Base-by-base conservation (phyloP, 2,888 invertebrate genomes). In the Cyclophora punctaria region DNA sequence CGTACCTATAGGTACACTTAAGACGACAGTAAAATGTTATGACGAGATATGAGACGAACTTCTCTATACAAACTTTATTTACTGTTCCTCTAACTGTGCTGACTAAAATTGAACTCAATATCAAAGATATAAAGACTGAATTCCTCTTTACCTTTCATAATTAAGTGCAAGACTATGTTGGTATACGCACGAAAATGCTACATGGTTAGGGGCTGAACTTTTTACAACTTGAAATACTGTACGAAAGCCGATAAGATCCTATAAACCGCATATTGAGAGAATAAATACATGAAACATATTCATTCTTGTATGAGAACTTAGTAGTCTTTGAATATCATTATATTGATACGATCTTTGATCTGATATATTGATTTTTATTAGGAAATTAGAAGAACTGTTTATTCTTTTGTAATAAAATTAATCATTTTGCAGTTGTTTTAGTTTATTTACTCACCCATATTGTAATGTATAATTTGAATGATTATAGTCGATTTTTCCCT, bases 1-100 rank as follows among this genome's bases (percentile, higher is more conserved):
- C 62, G 60, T 62, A 58, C 55, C 61, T 66, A 69, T 64, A 66
- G 60, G 63, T 69, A 67, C 72, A 67, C 62, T 67, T 73, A 73
- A 72, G 70, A 64, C 67, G 74, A 79, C 79, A 78, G 78, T 82
- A 83, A 83, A 84, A 83, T 73, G 78, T 80, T 83, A 83, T 81
- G 79, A 78, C 78, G 71, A 82, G 80, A 80, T 80, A 79, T 75
- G 77, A 75, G 71, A 73, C 71, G 72, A 80, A 78, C 73, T 76
- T 77, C 63, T 64, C 65, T 68, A 61, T 58, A 59, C 69, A 52
- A 62, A 65, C 53, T 49, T 57, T 55, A 48, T 60, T 59, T 63
- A 63, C 50, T 59, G 47, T 47, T 34, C 44, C 35, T 46, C 53
- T 55, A 50, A 44, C 33, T 40, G 41, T 5, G 46, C 41, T 52